Evolutionary conservation across 1,140 invertebrate genomes (phyloP).

Genomic region (Drosophila arawakana): DNA sequence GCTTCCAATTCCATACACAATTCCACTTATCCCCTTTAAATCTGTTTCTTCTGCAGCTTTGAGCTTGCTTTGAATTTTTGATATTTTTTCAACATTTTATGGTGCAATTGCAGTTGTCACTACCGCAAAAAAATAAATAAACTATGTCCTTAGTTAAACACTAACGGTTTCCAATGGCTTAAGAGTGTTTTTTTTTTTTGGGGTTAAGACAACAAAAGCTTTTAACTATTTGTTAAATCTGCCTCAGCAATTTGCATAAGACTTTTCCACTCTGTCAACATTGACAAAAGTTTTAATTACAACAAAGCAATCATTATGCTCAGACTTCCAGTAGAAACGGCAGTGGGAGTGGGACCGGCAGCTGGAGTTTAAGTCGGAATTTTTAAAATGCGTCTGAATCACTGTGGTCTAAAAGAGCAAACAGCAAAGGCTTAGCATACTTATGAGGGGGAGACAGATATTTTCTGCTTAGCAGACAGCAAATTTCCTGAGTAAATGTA

Average conservation of each 20-base stretch:
- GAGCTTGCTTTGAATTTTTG: conserved; percentile 33
- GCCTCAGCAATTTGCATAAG: conserved; percentile 41
- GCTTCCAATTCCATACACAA: conserved; percentile 38
- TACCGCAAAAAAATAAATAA: conserved; percentile 9
- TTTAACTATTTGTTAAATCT: conserved; percentile 32
- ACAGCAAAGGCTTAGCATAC: conserved; percentile 59
- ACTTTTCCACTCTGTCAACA: conserved; percentile 57
- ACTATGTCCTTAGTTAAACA: conserved; percentile 28
- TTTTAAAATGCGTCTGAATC: not conserved
- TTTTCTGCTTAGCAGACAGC: conserved; percentile 27
- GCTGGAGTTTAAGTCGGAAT: not conserved
- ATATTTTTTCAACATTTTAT: conserved; percentile 25
- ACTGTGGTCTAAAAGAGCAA: conserved; percentile 13
- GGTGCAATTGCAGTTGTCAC: conserved; percentile 29
- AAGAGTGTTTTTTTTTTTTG: not conserved
- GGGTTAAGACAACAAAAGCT: conserved; percentile 1
- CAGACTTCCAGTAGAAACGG: not conserved
- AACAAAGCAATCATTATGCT: conserved; percentile 65
- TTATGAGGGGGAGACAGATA: conserved; percentile 49
- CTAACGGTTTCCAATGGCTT: conserved; percentile 27
- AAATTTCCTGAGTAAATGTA: conserved; percentile 51
- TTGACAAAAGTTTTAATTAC: conserved; percentile 75
- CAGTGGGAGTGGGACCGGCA: too few relatives aligned
- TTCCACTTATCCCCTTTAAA: not conserved
- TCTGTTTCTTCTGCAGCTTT: conserved; percentile 8